phyloP scores from a whole-genome alignment of 2,888 invertebrate genomes.

The Acleris literana region DNA sequence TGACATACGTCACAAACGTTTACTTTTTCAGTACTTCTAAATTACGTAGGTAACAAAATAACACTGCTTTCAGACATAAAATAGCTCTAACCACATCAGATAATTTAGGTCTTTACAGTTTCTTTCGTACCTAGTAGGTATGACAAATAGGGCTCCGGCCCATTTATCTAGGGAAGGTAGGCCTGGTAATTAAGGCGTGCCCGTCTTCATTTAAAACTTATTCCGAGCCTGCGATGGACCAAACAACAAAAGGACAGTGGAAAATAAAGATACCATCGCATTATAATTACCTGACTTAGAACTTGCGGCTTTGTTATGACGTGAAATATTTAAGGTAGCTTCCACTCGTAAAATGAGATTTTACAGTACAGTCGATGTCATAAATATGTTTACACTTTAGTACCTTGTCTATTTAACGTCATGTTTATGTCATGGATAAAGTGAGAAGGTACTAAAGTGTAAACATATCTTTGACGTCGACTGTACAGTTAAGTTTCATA shows the following conservation, averaged over 20 bases:
- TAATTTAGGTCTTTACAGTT: too few species aligned
- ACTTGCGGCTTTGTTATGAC: not conserved
- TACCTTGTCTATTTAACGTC: too few species aligned
- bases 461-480: too few species aligned
- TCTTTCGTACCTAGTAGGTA: not conserved
- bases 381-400: too few species aligned
- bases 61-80: too few species aligned
- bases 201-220: conserved; percentile 14
- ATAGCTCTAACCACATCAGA: too few species aligned
- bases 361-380: not conserved
- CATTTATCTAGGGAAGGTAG: conserved; percentile 16
- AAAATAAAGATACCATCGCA: conserved; percentile 7
- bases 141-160: not conserved
- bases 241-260: conserved; percentile 7
- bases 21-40: too few species aligned
- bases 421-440: too few species aligned
- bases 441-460: too few species aligned
- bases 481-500: not conserved
- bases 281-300: conserved; percentile 3
- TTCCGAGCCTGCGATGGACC: conserved; percentile 1
- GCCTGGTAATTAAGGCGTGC: conserved; percentile 8
- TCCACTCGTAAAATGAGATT: not conserved
- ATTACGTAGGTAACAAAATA: too few species aligned
- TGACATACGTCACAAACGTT: too few species aligned
- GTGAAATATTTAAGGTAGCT: not conserved